Base-by-base conservation (phyloP, 2,113 vertebrate species). In the Sylvilagus bachmani region DNA sequence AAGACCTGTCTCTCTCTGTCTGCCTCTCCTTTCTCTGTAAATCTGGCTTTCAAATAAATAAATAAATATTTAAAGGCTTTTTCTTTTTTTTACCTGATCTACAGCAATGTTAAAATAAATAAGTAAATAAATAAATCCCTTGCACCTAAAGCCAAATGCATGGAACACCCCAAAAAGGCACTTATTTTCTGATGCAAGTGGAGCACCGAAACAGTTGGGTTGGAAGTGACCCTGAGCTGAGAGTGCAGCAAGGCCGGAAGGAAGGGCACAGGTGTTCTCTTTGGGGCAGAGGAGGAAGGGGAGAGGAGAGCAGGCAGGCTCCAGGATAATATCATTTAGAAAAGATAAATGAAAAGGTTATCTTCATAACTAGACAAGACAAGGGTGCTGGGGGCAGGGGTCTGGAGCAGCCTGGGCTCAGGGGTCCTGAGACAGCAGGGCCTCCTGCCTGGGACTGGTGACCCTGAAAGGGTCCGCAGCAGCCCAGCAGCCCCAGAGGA, bases 241-340 rank as follows among this genome's bases (percentile, higher is more conserved):
- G 79, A 2, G 0, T 3, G 5, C 0, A 3, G 55, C 4, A 0
- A 5, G 6, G 14, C 2, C 0, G 25, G 10, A n/a, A 58, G 25
- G 51, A 55, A 31, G 80, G 16, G 22, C 49, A 31, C 7, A 6
- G 11, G 21, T 36, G 11, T 24, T 31, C 44, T 33, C 33, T 58
- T 61, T 49, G 77, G 29, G 17, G 7, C 13, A 13, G 33, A 27
- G 33, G 58, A 70, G 33, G 25, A 69, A 31, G 1, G 33, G 64
- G 10, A 38, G 55, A 29, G 14, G 55, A 29, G 36, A n/a, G 29
- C 7, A 44, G 69, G 21, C 31, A 66, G 1, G 4, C 19, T n/a
- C 49, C 58, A 80, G 86, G 58, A 78, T 3, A 64, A 10, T 2
- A 36, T n/a, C 25, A 10, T 22, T 74, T 9, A 44, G 74, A 51